These are phyloP conservation scores for Homarus americanus DNA, from an alignment of 1,140 invertebrate species.

Conservation along the genomic window DNA sequence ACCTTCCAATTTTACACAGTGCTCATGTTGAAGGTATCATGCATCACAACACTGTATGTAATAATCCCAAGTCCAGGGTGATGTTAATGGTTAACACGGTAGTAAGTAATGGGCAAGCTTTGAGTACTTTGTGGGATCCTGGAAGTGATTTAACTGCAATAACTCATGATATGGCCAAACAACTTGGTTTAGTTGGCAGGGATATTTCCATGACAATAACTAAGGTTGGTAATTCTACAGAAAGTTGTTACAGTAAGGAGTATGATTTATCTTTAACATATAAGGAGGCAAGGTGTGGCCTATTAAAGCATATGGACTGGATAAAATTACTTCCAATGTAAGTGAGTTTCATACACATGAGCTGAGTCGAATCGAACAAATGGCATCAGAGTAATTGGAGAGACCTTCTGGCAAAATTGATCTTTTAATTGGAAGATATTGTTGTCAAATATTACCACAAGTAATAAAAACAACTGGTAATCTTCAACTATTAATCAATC, in stretches of 20 bases:
- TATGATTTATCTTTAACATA: neutral
- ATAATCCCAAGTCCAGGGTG: neutral
- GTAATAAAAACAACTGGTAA: slow-evolving; percentile 17
- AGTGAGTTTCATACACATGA: neutral
- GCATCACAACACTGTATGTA: neutral
- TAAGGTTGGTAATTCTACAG: neutral
- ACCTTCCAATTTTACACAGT: neutral
- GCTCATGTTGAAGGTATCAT: slow-evolving; percentile 10
- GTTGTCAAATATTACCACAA: slow-evolving; percentile 11
- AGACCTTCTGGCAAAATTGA: slow-evolving; percentile 4
- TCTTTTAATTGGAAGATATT: slow-evolving; percentile 16
- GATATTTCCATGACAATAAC: neutral
- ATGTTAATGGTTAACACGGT: neutral
- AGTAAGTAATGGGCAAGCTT: no score
- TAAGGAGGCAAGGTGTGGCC: slow-evolving; percentile 2
- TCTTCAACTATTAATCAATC: slow-evolving; percentile 14
- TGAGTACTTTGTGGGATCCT: slow-evolving; percentile 10
- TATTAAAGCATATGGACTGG: neutral
- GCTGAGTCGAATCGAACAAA: neutral
- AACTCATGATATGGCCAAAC: neutral
- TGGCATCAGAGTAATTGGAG: neutral
- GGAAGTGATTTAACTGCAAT: slow-evolving; percentile 15
- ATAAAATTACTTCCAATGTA: neutral
- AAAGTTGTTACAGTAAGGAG: neutral
- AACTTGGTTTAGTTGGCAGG: neutral